Evolutionary conservation across 1,140 invertebrate species (phyloP), one percentile per base, ranked within the genome.

Genomic region (Hypothenemus hampei): DNA sequence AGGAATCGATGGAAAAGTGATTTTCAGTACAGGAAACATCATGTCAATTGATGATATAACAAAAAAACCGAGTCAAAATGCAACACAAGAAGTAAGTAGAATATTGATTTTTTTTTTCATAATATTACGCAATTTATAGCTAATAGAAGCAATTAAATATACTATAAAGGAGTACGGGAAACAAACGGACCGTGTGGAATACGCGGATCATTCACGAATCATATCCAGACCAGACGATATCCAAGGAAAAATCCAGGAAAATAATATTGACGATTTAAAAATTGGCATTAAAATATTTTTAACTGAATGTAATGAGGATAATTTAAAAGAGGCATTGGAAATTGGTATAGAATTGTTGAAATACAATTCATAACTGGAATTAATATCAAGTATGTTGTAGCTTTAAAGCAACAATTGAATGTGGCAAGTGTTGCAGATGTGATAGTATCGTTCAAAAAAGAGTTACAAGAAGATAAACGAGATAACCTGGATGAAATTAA

Each of bases 11-110:
- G 40, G 48, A 36, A 61, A 59, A 37, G 37, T 65, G 19, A 62
- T 70, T 37, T 81, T 93, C 51, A 86, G 89, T 63, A 92, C 89
- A 24, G 91, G 91, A 47, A 93, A 94, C 73, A 87, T 93, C 58
- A 77, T 93, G 23, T 84, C 81, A 61, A 79, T 89, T 51, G 85
- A 87, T 67, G 82, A 89, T 65, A 76, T 91, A 15, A 90, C 87
- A 66, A 86, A 85, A 70, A 91, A 90, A 69, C 83, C 86, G 45
- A 85, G 84, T 58, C 84, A 89, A 68, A 86, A 82, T 73, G 81
- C 89, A 18, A 83, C 83, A 36, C 86, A 91, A 70, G 90, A 94
- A 79, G 89, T 91, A 71, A 73, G 65, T 65, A n/a, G n/a, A n/a
- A n/a, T n/a, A n/a, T n/a, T n/a, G 3, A 10, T 16, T 15, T 37